A percentile compares a stretch with the other conserved stretches of the same genome.
phyloP scores from a whole-genome alignment of 2,888 invertebrate genomes.

The Xestia xanthographa region DNA sequence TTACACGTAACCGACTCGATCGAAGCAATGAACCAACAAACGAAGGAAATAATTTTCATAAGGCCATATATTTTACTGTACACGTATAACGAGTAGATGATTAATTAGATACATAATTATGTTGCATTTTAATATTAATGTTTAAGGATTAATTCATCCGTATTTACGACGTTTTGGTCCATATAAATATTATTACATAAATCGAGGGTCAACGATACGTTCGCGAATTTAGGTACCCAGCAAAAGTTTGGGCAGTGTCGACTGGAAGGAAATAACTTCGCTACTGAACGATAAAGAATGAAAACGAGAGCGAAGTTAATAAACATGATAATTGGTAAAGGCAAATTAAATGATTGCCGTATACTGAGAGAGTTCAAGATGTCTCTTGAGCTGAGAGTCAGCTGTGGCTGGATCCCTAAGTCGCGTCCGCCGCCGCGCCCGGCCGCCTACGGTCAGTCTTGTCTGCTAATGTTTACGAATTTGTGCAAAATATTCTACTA shows the following conservation, averaged over 20 bases:
- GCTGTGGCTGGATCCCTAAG: conserved; percentile 82
- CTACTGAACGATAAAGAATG: conserved; percentile 45
- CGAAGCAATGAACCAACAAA: conserved; percentile 85
- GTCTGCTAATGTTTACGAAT: conserved; percentile 89
- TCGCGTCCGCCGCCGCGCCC: conserved; percentile 83
- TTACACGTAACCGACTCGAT: conserved; percentile 80
- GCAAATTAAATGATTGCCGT: conserved; percentile 38
- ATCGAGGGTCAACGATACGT: conserved; percentile 80
- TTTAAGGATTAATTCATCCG: conserved; percentile 88
- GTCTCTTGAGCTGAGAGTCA: conserved; percentile 37
- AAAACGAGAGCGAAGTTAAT: conserved; percentile 49
- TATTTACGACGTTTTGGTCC: conserved; percentile 90
- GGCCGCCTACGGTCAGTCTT: conserved; percentile 90
- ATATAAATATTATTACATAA: conserved; percentile 89
- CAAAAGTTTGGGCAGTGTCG: conserved; percentile 55
- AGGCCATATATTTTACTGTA: conserved; percentile 90
- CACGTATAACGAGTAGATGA: conserved; percentile 90
- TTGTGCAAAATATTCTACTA: conserved; percentile 90
- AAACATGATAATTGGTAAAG: conserved; percentile 30
- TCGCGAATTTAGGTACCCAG: conserved; percentile 82
- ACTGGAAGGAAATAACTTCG: conserved; percentile 44
- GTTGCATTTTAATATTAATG: conserved; percentile 87
- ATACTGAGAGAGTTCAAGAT: conserved; percentile 31
- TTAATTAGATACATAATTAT: conserved; percentile 87
- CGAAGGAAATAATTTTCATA: conserved; percentile 88